A percentile compares a stretch with the other conserved stretches of the same genome.
phyloP scores from a whole-genome alignment of 2,797 vertebrate species.

The Semaprochilodus insignis region DNA sequence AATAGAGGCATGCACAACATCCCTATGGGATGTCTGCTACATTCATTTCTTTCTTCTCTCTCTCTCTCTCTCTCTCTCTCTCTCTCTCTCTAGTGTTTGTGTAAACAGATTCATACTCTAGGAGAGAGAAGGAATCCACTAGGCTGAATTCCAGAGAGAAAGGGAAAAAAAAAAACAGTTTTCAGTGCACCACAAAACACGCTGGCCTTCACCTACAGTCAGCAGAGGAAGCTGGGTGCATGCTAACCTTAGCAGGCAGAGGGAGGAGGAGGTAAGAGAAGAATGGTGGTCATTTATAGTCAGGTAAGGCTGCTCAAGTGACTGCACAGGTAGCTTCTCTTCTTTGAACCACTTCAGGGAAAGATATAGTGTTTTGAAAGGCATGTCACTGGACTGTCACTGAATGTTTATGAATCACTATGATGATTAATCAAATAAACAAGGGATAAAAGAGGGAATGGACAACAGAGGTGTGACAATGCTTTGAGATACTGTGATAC shows the following conservation, averaged over 20 bases:
- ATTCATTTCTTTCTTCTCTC: conserved; percentile 38
- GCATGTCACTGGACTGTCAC: too few relatives aligned
- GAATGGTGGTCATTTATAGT: neutral
- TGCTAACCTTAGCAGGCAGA: too few relatives aligned
- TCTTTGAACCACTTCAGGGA: too few relatives aligned
- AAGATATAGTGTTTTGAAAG: too few relatives aligned
- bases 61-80: conserved; percentile 30
- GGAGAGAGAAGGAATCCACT: conserved; percentile 49
- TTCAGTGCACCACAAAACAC: conserved; percentile 47
- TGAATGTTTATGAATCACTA: too few relatives aligned
- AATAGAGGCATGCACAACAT: conserved; percentile 48
- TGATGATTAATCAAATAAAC: too few relatives aligned
- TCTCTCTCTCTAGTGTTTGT: conserved; percentile 55
- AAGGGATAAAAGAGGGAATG: too few relatives aligned
- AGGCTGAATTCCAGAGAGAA: conserved; percentile 49
- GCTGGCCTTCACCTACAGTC: conserved; percentile 41
- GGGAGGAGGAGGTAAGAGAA: neutral
- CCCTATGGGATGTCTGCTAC: conserved; percentile 46
- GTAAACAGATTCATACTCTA: conserved; percentile 60
- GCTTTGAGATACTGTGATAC: too few relatives aligned
- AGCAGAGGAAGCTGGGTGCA: neutral
- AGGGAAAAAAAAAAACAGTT: conserved; percentile 43
- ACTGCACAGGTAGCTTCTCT: neutral
- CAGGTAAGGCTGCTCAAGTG: too few relatives aligned
- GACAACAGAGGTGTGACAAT: too few relatives aligned